Conservation (phyloP, 1,140 invertebrate genomes). For the Tetramorium alpestre region DNA sequence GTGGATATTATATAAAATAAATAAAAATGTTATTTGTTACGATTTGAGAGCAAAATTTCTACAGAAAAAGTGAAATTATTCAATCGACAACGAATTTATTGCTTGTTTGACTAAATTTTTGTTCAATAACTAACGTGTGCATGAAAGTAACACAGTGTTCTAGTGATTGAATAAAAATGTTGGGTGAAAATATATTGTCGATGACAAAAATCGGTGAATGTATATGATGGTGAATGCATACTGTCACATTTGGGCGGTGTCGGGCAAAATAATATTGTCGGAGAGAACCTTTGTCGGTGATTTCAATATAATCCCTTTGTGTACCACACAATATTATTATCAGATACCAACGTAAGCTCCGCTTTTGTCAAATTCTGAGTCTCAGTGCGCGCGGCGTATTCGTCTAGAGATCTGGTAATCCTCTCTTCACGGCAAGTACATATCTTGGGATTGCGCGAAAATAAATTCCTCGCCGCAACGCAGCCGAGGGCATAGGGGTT, state of each 20-base stretch:
- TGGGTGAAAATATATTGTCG: not conserved
- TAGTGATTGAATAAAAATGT: not conserved
- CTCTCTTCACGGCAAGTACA: slow-evolving; percentile 33
- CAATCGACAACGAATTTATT: not conserved
- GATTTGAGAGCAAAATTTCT: not conserved
- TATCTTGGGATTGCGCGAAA: slow-evolving; percentile 31
- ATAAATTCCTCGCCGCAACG: slow-evolving; percentile 34
- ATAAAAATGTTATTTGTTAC: not conserved
- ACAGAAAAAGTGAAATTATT: not conserved
- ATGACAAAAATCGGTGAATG: not conserved
- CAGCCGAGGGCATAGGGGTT: not conserved
- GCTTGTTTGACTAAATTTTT: not conserved
- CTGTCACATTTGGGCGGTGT: not conserved
- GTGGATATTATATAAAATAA: not conserved
- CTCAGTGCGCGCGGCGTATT: slow-evolving; percentile 7
- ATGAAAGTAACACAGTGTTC: not conserved
- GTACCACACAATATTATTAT: slow-evolving; percentile 15
- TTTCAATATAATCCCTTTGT: slow-evolving; percentile 35
- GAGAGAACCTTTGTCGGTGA: slow-evolving; percentile 10
- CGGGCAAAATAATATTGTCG: not conserved
- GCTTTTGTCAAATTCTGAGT: slow-evolving; percentile 29
- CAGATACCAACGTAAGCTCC: slow-evolving; percentile 11
- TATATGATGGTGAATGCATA: not conserved
- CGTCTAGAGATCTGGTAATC: slow-evolving; percentile 36
- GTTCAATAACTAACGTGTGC: not conserved